Conservation (phyloP, 2,797 vertebrate genomes). For the Lithobates pipiens region DNA sequence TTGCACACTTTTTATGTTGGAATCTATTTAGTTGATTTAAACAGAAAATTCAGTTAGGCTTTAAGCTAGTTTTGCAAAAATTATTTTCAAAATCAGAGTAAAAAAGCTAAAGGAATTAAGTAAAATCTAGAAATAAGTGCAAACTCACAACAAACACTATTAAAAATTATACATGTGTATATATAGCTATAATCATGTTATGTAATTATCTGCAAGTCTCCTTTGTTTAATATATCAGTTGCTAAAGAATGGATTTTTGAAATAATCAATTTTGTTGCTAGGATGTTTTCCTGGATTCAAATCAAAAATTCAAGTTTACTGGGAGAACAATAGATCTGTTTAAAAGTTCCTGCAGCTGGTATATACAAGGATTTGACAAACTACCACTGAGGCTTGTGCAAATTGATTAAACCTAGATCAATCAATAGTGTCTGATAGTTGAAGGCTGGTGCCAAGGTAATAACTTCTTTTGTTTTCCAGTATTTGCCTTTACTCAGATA, state of each 20-base stretch:
- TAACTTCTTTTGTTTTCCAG: slow-evolving; percentile 26
- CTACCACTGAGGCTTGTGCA: slow-evolving; percentile 44
- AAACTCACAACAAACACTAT: not conserved
- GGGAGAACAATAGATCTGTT: slow-evolving; percentile 51
- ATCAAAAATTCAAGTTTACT: slow-evolving; percentile 32
- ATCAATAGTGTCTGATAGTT: slow-evolving; percentile 52
- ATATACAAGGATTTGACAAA: slow-evolving; percentile 43
- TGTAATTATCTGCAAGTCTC: not conserved
- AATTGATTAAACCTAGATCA: slow-evolving; percentile 56
- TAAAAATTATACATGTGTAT: not conserved
- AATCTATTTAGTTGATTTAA: too few species aligned
- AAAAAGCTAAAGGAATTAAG: too few species aligned
- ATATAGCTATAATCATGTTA: not conserved
- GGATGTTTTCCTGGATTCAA: slow-evolving; percentile 28
- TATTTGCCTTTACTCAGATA: slow-evolving; percentile 6
- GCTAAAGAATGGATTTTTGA: slow-evolving; percentile 17
- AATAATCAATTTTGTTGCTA: slow-evolving; percentile 1
- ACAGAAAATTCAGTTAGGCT: too few species aligned
- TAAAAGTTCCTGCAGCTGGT: slow-evolving; percentile 44
- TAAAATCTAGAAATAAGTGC: too few species aligned
- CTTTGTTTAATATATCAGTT: not conserved
- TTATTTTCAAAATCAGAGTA: too few species aligned
- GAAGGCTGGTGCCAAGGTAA: slow-evolving; percentile 45
- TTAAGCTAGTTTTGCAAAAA: too few species aligned
- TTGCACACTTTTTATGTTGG: too few species aligned